These are phyloP conservation scores for Mythimna loreyi DNA, from an alignment of 2,888 invertebrate genomes.

Conservation along the genomic window DNA sequence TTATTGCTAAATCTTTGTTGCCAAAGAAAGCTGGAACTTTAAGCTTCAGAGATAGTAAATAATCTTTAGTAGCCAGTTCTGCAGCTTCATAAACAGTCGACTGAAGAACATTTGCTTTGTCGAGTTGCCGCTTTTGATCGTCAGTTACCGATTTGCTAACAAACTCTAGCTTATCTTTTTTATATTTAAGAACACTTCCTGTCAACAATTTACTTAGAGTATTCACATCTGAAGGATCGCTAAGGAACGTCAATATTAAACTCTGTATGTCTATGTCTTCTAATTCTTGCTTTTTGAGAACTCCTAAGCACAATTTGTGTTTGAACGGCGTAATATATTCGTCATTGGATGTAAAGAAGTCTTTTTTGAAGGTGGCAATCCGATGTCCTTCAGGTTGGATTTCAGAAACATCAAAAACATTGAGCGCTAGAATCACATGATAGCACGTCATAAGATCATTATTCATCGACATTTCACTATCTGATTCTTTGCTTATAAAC, in stretches of 20 bases:
- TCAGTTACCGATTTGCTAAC: conserved; percentile 16
- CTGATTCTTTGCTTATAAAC: conserved; percentile 24
- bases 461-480: conserved; percentile 30
- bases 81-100: neutral
- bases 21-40: conserved; percentile 54
- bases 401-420: conserved; percentile 45
- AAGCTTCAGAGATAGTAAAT: conserved; percentile 27
- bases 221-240: conserved; percentile 3
- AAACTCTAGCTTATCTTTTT: conserved; percentile 39
- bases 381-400: conserved; percentile 38
- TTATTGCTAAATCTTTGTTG: conserved; percentile 50
- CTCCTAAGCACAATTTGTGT: conserved; percentile 29
- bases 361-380: conserved; percentile 33
- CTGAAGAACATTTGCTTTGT: neutral
- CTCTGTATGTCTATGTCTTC: neutral
- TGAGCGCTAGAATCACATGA: conserved; percentile 46
- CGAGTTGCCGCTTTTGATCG: neutral
- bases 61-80: conserved; percentile 25
- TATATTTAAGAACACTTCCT: conserved; percentile 21
- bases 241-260: conserved; percentile 16
- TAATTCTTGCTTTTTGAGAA: conserved; percentile 25
- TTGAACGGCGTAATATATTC: conserved; percentile 38
- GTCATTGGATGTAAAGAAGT: conserved; percentile 44
- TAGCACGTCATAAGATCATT: conserved; percentile 48
- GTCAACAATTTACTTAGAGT: conserved; percentile 24